Base-by-base conservation (phyloP, 2,113 vertebrate genomes). In the Sinocyclocheilus grahami region DNA sequence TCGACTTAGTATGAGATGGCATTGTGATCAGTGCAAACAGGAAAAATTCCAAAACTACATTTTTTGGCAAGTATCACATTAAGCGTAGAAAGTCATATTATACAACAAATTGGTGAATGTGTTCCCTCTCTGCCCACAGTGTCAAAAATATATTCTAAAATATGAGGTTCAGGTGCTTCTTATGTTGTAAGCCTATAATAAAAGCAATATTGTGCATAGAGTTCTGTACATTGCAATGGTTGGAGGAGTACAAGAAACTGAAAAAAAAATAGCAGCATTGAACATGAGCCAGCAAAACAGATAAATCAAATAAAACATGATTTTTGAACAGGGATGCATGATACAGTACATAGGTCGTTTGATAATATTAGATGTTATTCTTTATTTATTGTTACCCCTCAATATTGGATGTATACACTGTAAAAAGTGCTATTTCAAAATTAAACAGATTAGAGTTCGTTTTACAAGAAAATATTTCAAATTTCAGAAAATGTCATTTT, bases 171-270 rank as follows among this genome's bases (percentile, higher is more conserved):
- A 27, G 39, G n/a, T 55, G 74, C 20, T 65, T 82, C 39, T 82
- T 65, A 16, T 76, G 2, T 48, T 16, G 42, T 30, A 55, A 3
- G 78, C 33, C 22, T 74, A 63, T 75, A 65, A 80, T 82, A 60
- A 37, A 80, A 81, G 62, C 72, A 67, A 79, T 77, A 37, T 84
- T 58, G 82, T 88, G 86, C 42, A 55, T 74, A n/a, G 30, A 83
- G 75, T 71, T 74, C 60, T 55, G 14, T 86, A 85, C 82, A 83
- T 78, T 24, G 62, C n/a, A 22, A 82, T 67, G 62, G 53, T 80
- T 86, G 24, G 51, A 85, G 37, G 53, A 30, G 51, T 72, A 16
- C 37, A 46, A 42, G 3, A 30, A 65, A 62, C 39, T 8, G 3
- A 2, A 71, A 27, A 37, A 79, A 27, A 14, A 27, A 69, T 55